Conservation (phyloP, 2,888 invertebrate genomes). For the Mechanitis mazaeus region DNA sequence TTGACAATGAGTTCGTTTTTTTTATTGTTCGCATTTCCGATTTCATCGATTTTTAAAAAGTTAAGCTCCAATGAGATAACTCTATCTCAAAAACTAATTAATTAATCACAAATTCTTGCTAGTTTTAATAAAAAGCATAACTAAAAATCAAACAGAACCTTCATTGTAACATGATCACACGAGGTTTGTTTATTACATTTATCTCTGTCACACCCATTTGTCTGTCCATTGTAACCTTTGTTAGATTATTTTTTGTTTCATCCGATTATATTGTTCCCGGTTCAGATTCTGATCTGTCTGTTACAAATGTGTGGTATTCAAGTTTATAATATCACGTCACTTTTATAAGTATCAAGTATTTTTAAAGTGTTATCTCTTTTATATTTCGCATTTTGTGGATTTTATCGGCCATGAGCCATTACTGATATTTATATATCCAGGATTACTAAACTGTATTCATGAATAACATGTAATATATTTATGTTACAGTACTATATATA, state of each 20-base stretch:
- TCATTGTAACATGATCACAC: slow-evolving; percentile 30
- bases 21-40: too few species aligned
- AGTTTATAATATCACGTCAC: slow-evolving; percentile 25
- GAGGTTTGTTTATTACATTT: slow-evolving; percentile 33
- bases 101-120: background rate
- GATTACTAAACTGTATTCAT: too few species aligned
- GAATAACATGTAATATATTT: too few species aligned
- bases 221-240: slow-evolving; percentile 47
- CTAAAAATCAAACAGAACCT: background rate
- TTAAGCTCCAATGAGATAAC: too few species aligned
- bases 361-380: slow-evolving; percentile 23
- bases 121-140: background rate
- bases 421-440: background rate
- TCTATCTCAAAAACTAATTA: too few species aligned
- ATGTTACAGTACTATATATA: too few species aligned
- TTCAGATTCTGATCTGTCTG: slow-evolving; percentile 51
- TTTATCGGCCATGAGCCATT: background rate
- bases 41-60: too few species aligned
- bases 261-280: slow-evolving; percentile 62
- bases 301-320: slow-evolving; percentile 35
- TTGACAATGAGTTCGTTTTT: too few species aligned
- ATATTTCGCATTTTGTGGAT: slow-evolving; percentile 12
- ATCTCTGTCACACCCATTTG: slow-evolving; percentile 43
- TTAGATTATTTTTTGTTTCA: slow-evolving; percentile 45
- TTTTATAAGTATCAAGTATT: slow-evolving; percentile 26